Percentiles rank a stretch among this genome's conserved stretches.
Evolutionary conservation across 2,113 vertebrate genomes (phyloP).

Genomic region (Nematolebias whitei): DNA sequence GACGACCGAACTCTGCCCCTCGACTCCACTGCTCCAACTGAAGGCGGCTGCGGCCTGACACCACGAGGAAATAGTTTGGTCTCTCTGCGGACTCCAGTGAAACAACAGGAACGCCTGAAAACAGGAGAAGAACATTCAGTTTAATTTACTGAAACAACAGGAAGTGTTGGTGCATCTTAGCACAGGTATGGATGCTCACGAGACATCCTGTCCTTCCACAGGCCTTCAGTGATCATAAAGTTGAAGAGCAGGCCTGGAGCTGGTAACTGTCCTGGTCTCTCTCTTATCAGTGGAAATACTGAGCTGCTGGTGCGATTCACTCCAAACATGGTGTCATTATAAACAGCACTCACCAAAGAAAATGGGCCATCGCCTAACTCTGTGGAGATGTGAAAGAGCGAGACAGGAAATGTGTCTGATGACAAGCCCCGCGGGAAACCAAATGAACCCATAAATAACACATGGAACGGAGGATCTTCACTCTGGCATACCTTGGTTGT

Average conservation of each 20-base stretch:
- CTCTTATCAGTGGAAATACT: constrained; percentile 87
- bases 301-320: constrained; percentile 87
- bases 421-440: constrained; percentile 1
- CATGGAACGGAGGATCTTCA: neutral
- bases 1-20: constrained; percentile 81
- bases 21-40: constrained; percentile 87
- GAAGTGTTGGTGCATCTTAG: neutral
- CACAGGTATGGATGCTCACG: constrained; percentile 79
- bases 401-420: constrained; percentile 18
- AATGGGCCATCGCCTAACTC: constrained; percentile 94
- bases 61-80: constrained; percentile 92
- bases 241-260: constrained; percentile 84
- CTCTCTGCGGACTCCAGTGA: constrained; percentile 96
- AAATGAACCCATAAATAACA: neutral
- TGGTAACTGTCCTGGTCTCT: constrained; percentile 67
- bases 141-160: neutral
- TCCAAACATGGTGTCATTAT: constrained; percentile 88
- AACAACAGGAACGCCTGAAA: constrained; percentile 85
- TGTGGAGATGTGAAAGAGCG: constrained; percentile 50
- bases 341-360: constrained; percentile 85
- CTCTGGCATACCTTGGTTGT: constrained; percentile 90
- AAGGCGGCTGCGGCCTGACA: constrained; percentile 77
- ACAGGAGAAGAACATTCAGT: neutral
- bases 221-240: constrained; percentile 94
- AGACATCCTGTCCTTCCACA: constrained; percentile 89